These are phyloP conservation scores for Nycticryphes semicollaris DNA, from an alignment of 2,113 vertebrate species.

Conservation along the genomic window DNA sequence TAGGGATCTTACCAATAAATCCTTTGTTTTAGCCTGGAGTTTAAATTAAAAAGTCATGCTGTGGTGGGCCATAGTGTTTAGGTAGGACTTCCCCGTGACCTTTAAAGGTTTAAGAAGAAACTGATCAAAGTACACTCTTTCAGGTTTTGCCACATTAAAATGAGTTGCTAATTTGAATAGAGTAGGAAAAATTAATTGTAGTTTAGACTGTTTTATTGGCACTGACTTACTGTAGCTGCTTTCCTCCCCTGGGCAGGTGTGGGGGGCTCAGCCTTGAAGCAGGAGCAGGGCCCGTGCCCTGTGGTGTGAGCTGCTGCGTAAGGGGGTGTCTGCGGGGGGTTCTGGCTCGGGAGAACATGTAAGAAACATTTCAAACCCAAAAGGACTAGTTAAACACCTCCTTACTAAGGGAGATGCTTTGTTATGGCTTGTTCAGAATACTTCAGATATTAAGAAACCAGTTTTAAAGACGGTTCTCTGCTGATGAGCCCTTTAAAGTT, in stretches of 20 bases:
- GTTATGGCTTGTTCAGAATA: background rate
- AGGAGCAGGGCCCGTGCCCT: background rate
- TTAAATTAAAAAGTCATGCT: background rate
- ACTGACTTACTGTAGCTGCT: background rate
- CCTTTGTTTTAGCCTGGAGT: background rate
- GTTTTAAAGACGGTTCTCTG: background rate
- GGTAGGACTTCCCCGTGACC: background rate
- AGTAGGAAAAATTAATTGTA: background rate
- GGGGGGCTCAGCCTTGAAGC: background rate
- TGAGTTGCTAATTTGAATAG: background rate
- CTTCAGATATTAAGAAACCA: background rate
- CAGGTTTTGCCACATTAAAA: background rate
- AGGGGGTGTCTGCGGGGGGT: background rate
- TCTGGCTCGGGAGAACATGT: background rate
- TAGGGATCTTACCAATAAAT: background rate
- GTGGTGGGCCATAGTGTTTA: background rate
- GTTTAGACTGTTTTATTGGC: background rate
- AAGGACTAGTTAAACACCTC: background rate
- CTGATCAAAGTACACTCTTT: accelerated
- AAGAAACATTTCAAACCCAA: background rate
- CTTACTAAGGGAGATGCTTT: background rate
- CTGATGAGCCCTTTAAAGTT: background rate
- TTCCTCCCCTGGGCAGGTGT: background rate
- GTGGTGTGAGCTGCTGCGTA: accelerated
- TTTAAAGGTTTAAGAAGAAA: background rate